Conservation (phyloP, 2,113 vertebrate genomes). For the Seriola quinqueradiata region DNA sequence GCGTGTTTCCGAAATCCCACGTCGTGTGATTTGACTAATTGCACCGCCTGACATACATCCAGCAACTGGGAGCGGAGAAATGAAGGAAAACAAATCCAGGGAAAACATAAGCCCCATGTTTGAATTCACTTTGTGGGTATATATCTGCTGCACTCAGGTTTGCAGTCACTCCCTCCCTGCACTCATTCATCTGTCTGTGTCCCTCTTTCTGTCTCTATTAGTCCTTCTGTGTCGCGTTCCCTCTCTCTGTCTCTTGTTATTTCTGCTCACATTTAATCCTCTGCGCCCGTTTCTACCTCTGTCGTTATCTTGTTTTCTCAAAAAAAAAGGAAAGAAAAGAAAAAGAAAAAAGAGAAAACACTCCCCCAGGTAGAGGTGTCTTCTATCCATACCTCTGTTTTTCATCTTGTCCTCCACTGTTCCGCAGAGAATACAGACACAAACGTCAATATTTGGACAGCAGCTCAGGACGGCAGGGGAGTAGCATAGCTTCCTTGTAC, state of each 20-base stretch:
- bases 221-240: constrained; percentile 28
- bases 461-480: constrained; percentile 51
- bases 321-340: neutral
- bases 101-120: constrained; percentile 37
- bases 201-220: constrained; percentile 37
- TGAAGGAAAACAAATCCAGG: constrained; percentile 62
- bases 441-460: constrained; percentile 80
- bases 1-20: constrained; percentile 65
- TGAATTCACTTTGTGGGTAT: constrained; percentile 27
- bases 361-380: constrained; percentile 55
- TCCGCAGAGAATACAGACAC: constrained; percentile 68
- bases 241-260: constrained; percentile 31
- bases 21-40: constrained; percentile 79
- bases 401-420: constrained; percentile 71
- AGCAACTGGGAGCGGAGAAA: constrained; percentile 46
- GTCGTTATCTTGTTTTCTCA: constrained; percentile 12
- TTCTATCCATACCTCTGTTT: constrained; percentile 66
- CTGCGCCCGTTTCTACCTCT: constrained; percentile 14
- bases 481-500: constrained; percentile 52
- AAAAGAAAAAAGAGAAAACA: neutral
- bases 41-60: constrained; percentile 67
- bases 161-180: constrained; percentile 6
- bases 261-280: constrained; percentile 47
- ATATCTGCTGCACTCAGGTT: constrained; percentile 17
- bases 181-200: constrained; percentile 22